These are phyloP conservation scores for Balanococcus diminutus DNA, from an alignment of 2,888 invertebrate species.

Conservation along the genomic window DNA sequence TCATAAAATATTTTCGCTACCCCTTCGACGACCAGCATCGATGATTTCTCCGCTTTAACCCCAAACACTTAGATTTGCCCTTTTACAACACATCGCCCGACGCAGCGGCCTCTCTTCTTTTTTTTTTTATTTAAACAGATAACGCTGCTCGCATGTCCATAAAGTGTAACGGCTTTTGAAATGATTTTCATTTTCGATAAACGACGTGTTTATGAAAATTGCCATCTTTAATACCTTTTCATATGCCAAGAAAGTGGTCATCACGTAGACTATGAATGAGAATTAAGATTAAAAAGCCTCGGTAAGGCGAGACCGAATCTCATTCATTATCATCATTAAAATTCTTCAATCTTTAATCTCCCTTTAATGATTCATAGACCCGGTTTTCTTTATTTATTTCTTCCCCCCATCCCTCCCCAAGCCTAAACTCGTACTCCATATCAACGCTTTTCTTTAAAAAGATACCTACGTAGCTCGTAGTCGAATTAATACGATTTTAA, in stretches of 20 bases:
- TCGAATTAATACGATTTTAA: constrained; percentile 40
- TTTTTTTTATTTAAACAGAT: constrained; percentile 40
- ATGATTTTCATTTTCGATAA: constrained; percentile 39
- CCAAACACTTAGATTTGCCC: constrained; percentile 47
- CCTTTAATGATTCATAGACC: constrained; percentile 1
- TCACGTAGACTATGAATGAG: background rate
- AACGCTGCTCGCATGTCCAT: constrained; percentile 13
- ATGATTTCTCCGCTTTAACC: constrained; percentile 24
- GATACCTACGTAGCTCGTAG: background rate
- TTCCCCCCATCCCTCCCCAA: background rate
- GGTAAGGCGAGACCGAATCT: background rate
- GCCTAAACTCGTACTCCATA: background rate
- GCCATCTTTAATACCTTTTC: background rate
- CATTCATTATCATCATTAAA: constrained; percentile 35
- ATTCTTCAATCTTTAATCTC: constrained; percentile 13
- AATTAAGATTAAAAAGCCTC: constrained; percentile 11
- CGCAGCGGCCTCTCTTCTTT: background rate
- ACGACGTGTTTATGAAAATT: background rate
- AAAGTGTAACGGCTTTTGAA: constrained; percentile 48
- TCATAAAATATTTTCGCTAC: constrained; percentile 53
- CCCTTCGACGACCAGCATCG: constrained; percentile 37
- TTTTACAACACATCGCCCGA: background rate
- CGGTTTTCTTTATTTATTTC: background rate
- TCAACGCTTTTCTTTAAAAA: background rate
- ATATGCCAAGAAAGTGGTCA: background rate